Evolutionary conservation across 2,888 invertebrate genomes (phyloP), one percentile per base, ranked within the genome.

Genomic region (Andrena marginata): DNA sequence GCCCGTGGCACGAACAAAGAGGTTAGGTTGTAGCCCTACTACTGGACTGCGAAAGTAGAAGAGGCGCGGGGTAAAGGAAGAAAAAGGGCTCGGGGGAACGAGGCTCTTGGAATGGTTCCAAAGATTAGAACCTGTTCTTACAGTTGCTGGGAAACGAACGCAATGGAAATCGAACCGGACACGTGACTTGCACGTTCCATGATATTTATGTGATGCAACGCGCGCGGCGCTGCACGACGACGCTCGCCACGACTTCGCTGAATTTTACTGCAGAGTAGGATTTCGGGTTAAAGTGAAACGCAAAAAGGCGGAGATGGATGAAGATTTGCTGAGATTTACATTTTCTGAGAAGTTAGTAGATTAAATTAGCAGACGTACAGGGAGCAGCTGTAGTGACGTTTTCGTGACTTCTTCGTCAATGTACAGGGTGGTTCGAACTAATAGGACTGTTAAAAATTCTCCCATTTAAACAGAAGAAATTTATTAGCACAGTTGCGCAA

Each of bases 81-180:
- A 68, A 71, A 70, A 73, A 51, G 65, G 77, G 51, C 60, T 23
- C 35, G 31, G 0, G 26, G n/a, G 69, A 54, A 33, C 29, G 26
- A 42, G 67, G 51, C 82, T 86, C 85, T 85, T 75, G 85, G 85
- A 85, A 85, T 60, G 77, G 85, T 71, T 83, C 83, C 82, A 70
- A 71, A 71, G 82, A 77, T 85, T 85, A 80, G 85, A 85, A 85
- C 85, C 85, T 75, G 85, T 85, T 85, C 77, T 77, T 26, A 23
- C 23, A 56, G 56, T 56, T 72, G 10, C 64, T 33, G 63, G 62
- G 16, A 63, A 75, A 73, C 62, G 60, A 48, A 26, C 51, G 68
- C 62, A 68, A 35, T 62, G 65, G 65, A 63, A 73, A 74, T 68
- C 69, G 64, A 75, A 42, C 26, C 20, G 51, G 62, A 33, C 26